Base-by-base conservation (phyloP, 2,888 invertebrate species). In the Mythimna ferrago region DNA sequence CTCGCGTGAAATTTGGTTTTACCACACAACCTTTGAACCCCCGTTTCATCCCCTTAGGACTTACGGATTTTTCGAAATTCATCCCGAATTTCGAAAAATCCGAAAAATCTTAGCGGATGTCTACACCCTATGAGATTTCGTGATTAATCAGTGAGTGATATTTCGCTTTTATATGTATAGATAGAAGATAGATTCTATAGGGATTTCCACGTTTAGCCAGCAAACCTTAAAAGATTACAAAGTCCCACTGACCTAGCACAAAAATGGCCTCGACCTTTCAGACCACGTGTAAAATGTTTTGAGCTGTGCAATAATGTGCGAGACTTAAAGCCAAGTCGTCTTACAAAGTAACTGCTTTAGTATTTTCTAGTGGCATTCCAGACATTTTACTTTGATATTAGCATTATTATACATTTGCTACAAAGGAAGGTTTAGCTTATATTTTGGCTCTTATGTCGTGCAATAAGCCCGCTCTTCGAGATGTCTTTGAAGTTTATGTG, bases 221-320 rank as follows among this genome's bases (percentile, higher is more conserved):
- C 3, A 38, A 73, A 63, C 48, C 26, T 9, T 51, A 26, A 58
- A 44, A 57, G 26, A 38, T 26, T 35, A 32, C 14, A 64, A 54
- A 64, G 32, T 35, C 53, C 3, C 3, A 26, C 7, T 58, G 44
- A 57, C 16, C 58, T 14, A 48, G 16, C 51, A 48, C n/a, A 54
- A 41, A 53, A 58, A 11, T 58, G 21, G 26, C 32, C 58, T 81
- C 58, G 48, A 71, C 57, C 44, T 78, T 78, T 65, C n/a, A 19
- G 7, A 19, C 1, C 4, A 64, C 21, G 41, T 56, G 57, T 51
- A 61, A 56, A 4, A 26, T 26, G 63, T 76, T 68, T 21, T 14
- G 57, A 71, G 19, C 44, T 19, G 19, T 41, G 60, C 61, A 41
- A 58, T 76, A 57, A 51, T n/a, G n/a, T 62, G 6, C 48, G 35